phyloP scores from a whole-genome alignment of 2,113 vertebrate genomes.

The Gadus macrocephalus region DNA sequence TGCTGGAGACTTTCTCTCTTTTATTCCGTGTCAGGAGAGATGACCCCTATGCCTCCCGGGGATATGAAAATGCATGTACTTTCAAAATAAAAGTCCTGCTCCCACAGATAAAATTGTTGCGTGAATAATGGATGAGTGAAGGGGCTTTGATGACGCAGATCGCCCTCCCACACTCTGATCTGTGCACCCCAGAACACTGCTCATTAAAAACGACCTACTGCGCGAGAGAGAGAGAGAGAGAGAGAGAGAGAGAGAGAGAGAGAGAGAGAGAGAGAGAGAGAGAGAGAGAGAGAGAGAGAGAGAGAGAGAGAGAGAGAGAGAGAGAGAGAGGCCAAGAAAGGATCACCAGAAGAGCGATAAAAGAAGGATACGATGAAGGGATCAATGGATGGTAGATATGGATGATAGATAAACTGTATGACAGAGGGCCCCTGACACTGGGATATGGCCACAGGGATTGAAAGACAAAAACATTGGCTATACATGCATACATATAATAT shows the following conservation, averaged over 20 bases:
- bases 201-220: conserved; percentile 63
- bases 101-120: conserved; percentile 24
- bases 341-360: too few relatives aligned
- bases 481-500: conserved; percentile 11
- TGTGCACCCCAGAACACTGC: conserved; percentile 58
- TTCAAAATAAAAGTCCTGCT: conserved; percentile 63
- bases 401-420: not conserved
- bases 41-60: conserved; percentile 22
- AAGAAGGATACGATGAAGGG: too few relatives aligned
- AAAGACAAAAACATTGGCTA: conserved; percentile 20
- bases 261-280: not conserved
- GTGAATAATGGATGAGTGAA: conserved; percentile 69
- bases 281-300: not conserved
- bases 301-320: not conserved
- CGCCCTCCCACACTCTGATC: conserved; percentile 59
- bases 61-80: conserved; percentile 54
- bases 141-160: conserved; percentile 60
- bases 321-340: too few relatives aligned
- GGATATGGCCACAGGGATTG: not conserved
- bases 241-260: conserved; percentile 27
- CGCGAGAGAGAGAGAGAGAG: conserved; percentile 36
- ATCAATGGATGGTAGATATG: not conserved
- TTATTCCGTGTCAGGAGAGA: conserved; percentile 55
- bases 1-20: conserved; percentile 3
- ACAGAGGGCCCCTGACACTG: not conserved